A percentile compares a stretch with the other conserved stretches of the same genome.
These are phyloP conservation scores for Novumbra hubbsi DNA, from an alignment of 2,797 vertebrate genomes.

Conservation along the genomic window DNA sequence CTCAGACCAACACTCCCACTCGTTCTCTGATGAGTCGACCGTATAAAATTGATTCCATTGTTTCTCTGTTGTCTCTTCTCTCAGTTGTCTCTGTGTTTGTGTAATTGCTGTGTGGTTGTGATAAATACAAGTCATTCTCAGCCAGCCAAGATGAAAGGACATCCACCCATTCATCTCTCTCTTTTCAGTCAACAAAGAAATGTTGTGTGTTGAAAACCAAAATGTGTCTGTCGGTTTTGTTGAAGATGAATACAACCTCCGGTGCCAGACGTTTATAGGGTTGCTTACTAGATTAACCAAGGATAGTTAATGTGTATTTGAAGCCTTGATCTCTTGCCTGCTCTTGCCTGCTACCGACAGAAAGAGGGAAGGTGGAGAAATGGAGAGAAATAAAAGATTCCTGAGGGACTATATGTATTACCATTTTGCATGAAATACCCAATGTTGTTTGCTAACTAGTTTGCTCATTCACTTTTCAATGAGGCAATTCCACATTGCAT, in stretches of 20 bases:
- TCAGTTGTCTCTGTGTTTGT: neutral
- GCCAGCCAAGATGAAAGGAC: neutral
- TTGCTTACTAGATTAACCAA: neutral
- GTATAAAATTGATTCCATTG: no score
- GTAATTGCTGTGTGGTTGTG: neutral
- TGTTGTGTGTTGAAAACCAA: neutral
- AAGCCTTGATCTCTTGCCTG: neutral
- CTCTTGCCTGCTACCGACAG: neutral
- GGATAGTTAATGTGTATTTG: slow-evolving; percentile 17
- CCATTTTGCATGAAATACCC: no score
- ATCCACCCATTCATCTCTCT: neutral
- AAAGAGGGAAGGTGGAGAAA: slow-evolving; percentile 6
- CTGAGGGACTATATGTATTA: no score
- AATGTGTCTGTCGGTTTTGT: neutral
- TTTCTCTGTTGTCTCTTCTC: neutral
- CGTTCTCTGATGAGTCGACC: neutral
- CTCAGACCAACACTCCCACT: neutral
- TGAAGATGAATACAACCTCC: neutral
- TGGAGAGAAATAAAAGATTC: neutral
- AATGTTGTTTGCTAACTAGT: no score
- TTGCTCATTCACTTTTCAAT: no score
- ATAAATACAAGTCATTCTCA: neutral
- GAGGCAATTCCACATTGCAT: no score
- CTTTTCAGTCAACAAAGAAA: neutral
- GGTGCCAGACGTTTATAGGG: neutral